Percentiles rank a stretch among this genome's conserved stretches.
Conservation (phyloP, 2,888 invertebrate species). For the Copidosoma aretas region DNA sequence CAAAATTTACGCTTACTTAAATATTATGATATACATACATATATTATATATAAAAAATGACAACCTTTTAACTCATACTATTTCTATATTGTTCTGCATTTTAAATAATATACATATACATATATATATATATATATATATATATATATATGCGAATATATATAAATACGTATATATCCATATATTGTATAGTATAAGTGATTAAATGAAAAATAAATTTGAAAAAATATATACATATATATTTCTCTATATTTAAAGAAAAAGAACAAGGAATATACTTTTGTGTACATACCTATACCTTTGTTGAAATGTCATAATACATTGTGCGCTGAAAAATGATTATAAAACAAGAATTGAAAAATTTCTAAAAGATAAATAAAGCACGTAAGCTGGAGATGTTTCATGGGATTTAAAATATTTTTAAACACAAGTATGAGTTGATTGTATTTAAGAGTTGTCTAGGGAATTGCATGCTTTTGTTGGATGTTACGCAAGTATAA, state of each 20-base stretch:
- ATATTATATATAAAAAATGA: constrained; percentile 1
- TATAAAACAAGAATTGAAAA: constrained; percentile 19
- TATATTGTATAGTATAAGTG: too few relatives aligned
- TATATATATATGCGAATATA: constrained; percentile 23
- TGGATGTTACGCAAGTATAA: too few relatives aligned
- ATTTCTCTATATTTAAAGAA: constrained; percentile 31
- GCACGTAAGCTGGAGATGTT: not conserved
- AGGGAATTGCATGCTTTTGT: too few relatives aligned
- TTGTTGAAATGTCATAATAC: constrained; percentile 25
- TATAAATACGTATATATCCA: constrained; percentile 20
- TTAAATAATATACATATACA: constrained; percentile 35
- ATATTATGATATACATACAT: constrained; percentile 17
- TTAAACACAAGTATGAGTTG: too few relatives aligned
- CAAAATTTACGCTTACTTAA: too few relatives aligned
- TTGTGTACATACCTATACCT: constrained; percentile 35
- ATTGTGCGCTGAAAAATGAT: constrained; percentile 11
- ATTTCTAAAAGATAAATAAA: too few relatives aligned
- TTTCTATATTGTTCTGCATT: constrained; percentile 41
- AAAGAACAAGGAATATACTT: constrained; percentile 19
- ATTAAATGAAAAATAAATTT: too few relatives aligned
- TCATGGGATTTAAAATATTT: too few relatives aligned
- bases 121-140: constrained; percentile 27
- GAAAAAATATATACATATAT: constrained; percentile 16
- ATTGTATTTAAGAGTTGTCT: too few relatives aligned
- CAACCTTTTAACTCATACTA: constrained; percentile 33